Percentiles rank a stretch among this genome's conserved stretches.
Evolutionary conservation across 2,113 vertebrate species (phyloP).

Genomic region (Galeopterus variegatus): DNA sequence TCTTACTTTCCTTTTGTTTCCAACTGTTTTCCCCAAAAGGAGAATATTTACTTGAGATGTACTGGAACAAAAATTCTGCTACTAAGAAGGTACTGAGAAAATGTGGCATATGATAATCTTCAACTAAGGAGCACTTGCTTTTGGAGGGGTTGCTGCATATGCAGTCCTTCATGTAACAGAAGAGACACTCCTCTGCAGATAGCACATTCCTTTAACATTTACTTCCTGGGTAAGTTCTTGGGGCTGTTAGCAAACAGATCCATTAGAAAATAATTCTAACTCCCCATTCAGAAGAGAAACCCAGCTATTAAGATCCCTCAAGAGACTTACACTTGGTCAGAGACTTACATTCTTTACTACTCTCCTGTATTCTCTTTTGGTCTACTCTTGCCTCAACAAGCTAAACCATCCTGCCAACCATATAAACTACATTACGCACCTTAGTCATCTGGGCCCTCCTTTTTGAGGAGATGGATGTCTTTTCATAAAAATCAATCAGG

Average conservation of each 20-base stretch:
- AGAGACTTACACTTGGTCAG: constrained; percentile 26
- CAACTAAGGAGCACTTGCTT: neutral
- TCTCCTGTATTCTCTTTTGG: neutral
- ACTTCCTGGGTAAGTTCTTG: constrained; percentile 27
- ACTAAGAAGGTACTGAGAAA: constrained; percentile 45
- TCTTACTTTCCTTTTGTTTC: constrained; percentile 33
- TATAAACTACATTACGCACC: constrained; percentile 83
- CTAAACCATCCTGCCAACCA: neutral
- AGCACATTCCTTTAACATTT: neutral
- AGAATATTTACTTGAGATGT: neutral
- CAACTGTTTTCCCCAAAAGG: neutral
- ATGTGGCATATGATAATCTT: neutral
- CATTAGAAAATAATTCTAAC: constrained; percentile 27
- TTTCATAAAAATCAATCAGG: constrained; percentile 97
- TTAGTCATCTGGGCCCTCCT: constrained; percentile 97
- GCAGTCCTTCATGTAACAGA: neutral
- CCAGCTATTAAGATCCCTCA: neutral
- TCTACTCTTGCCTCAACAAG: neutral
- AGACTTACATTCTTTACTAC: neutral
- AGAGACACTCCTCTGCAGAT: neutral
- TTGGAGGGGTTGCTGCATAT: neutral
- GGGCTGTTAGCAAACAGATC: neutral
- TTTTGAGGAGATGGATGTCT: constrained; percentile 96
- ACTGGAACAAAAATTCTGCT: constrained; percentile 29
- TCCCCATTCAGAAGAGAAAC: neutral